A percentile compares a stretch with the other conserved stretches of the same genome.
phyloP scores from a whole-genome alignment of 2,888 invertebrate genomes.

The Sphinx pinastri region DNA sequence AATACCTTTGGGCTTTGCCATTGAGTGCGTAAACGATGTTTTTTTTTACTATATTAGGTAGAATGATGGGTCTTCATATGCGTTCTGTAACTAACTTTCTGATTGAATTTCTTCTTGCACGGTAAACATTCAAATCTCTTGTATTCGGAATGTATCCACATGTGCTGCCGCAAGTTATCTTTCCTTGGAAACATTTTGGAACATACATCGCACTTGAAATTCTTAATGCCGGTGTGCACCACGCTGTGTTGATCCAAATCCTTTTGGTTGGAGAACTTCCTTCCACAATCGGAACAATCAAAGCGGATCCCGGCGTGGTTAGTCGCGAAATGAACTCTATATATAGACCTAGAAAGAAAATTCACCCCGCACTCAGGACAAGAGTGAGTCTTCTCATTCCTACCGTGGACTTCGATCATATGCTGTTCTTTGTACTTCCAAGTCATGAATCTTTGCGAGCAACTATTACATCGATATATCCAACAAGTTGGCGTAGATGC shows the following conservation, averaged over 20 bases:
- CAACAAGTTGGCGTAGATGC: slow-evolving; percentile 43
- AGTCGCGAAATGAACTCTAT: slow-evolving; percentile 23
- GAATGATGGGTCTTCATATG: slow-evolving; percentile 54
- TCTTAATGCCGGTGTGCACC: slow-evolving; percentile 64
- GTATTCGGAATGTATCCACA: slow-evolving; percentile 54
- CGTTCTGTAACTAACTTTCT: slow-evolving; percentile 48
- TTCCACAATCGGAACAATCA: slow-evolving; percentile 17
- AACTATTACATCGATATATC: slow-evolving; percentile 45
- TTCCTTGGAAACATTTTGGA: slow-evolving; percentile 54
- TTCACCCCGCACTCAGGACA: slow-evolving; percentile 41
- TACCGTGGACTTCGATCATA: slow-evolving; percentile 42
- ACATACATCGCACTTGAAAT: slow-evolving; percentile 63
- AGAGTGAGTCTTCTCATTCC: slow-evolving; percentile 42
- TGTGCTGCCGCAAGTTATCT: slow-evolving; percentile 50
- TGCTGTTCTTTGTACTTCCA: slow-evolving; percentile 42
- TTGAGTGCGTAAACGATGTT: background rate
- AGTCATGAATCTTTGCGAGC: slow-evolving; percentile 43
- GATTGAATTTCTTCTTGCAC: slow-evolving; percentile 42
- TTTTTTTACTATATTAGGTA: slow-evolving; percentile 41
- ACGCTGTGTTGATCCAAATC: slow-evolving; percentile 53
- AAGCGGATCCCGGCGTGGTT: slow-evolving; percentile 10
- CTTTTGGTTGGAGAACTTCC: slow-evolving; percentile 19
- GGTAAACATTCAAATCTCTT: slow-evolving; percentile 49
- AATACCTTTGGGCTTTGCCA: background rate
- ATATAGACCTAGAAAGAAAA: background rate